phyloP scores from a whole-genome alignment of 2,113 vertebrate species.

The Leptodactylus fuscus region DNA sequence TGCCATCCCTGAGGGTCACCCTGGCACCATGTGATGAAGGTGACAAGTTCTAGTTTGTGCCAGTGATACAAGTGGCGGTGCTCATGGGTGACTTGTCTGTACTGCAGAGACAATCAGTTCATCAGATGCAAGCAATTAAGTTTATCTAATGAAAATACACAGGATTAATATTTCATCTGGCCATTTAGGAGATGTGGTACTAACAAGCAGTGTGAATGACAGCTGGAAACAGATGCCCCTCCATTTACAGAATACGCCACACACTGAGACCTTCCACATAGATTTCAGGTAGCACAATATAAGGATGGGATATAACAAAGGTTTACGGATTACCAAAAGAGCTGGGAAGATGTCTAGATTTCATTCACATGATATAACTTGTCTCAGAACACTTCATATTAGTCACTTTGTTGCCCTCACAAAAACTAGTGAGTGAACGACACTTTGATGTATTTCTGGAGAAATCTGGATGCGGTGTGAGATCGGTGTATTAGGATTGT shows the following conservation, averaged over 20 bases:
- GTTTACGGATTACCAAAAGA: not conserved
- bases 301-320: not conserved
- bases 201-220: constrained; percentile 36
- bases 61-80: constrained; percentile 34
- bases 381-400: too few species aligned
- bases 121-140: constrained; percentile 54
- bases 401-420: too few species aligned
- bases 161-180: constrained; percentile 56
- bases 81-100: constrained; percentile 39
- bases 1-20: constrained; percentile 14
- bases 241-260: constrained; percentile 10
- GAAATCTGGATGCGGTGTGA: not conserved
- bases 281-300: not conserved
- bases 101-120: constrained; percentile 44
- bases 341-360: not conserved
- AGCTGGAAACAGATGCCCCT: constrained; percentile 36
- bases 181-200: constrained; percentile 43
- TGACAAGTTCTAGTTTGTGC: constrained; percentile 35
- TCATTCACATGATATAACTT: too few species aligned
- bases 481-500: not conserved
- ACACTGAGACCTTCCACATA: constrained; percentile 10
- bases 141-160: constrained; percentile 54
- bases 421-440: too few species aligned
- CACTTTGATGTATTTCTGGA: not conserved
- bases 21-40: constrained; percentile 36